Base-by-base conservation (phyloP, 2,888 invertebrate genomes). In the Craniophora ligustri region DNA sequence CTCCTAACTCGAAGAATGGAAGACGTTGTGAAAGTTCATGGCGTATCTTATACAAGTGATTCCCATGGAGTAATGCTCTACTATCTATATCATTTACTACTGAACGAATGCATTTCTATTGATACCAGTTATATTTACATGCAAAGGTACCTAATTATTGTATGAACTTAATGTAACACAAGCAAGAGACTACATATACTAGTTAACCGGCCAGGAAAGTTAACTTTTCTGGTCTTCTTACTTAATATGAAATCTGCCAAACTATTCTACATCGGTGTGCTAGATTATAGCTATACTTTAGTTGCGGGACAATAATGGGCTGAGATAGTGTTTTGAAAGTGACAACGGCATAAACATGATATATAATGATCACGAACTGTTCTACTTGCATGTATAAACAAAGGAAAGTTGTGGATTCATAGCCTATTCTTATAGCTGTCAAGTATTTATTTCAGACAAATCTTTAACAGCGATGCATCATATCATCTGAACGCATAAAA, bases 401-500 rank as follows among this genome's bases (percentile, higher is more conserved):
- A 65, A 65, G 10, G n/a, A 47, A 47, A 15, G 16, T 30, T 10
- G 11, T 10, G 10, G 2, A 10, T 23, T 23, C 10, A 10, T 10
- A 10, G 10, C 3, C 3, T 3, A 7, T 5, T 46, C n/a, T 16
- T 10, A 14, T 31, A 3, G 8, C 26, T 58, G 40, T 35, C 34
- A 44, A 36, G 32, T 39, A 18, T 34, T 42, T 53, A 51, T 34
- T 32, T 65, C 11, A 38, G 28, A 32, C n/a, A n/a, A n/a, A n/a
- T n/a, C n/a, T n/a, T n/a, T n/a, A n/a, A n/a, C n/a, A 45, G 34
- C 16, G 31, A 30, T 16, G 35, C 51, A 58, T 66, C 56, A 75
- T 68, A 54, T 50, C 32, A 51, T 49, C 59, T 74, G 49, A 63
- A 46, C 49, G 49, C 46, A 62, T 58, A 44, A 54, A 64, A 38